These are phyloP conservation scores for Phoxinus phoxinus DNA, from an alignment of 2,113 vertebrate species.

Conservation along the genomic window DNA sequence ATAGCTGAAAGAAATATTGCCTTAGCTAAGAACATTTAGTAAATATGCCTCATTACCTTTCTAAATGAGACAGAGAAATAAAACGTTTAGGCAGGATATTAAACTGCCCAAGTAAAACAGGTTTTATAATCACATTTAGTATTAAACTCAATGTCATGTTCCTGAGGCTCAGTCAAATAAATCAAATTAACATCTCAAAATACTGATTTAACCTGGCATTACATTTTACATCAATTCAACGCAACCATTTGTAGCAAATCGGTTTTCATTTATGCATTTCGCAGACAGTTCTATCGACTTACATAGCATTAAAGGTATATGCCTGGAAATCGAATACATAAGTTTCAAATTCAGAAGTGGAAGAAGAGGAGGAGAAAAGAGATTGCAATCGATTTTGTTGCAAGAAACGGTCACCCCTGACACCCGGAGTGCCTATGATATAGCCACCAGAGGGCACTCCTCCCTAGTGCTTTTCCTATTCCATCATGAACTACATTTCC, in stretches of 20 bases:
- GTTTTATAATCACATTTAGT: not conserved
- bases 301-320: not conserved
- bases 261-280: not conserved
- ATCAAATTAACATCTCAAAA: not conserved
- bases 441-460: no score
- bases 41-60: conserved; percentile 11
- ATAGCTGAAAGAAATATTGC: conserved; percentile 9
- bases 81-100: not conserved
- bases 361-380: no score
- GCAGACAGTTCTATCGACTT: not conserved
- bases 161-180: not conserved
- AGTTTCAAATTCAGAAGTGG: not conserved
- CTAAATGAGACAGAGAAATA: conserved; percentile 1
- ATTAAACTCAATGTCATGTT: not conserved
- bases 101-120: not conserved
- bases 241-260: not conserved
- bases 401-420: no score
- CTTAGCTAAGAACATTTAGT: not conserved
- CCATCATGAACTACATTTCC: no score
- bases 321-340: not conserved
- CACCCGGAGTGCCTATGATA: no score
- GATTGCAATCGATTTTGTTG: no score
- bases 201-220: not conserved
- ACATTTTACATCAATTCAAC: not conserved
- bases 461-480: no score